Base-by-base conservation (phyloP, 2,797 vertebrate genomes). In the Lophius americanus region DNA sequence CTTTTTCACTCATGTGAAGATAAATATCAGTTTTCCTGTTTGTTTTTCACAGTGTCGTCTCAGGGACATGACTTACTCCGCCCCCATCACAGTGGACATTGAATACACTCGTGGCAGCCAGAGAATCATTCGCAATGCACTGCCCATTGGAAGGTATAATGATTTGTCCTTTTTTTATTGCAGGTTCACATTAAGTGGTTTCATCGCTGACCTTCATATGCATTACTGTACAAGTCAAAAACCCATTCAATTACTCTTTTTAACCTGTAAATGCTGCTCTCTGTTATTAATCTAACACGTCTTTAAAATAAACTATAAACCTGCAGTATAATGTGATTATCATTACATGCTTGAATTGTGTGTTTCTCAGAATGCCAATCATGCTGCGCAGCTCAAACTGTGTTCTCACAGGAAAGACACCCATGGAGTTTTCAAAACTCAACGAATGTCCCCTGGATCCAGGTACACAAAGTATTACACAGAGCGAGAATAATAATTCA, bases 51-150 rank as follows among this genome's bases (percentile, higher is more conserved):
- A 99, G 98, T 99, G 98, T 89, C 96, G 97, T 46, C 88, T 99
- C 75, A 92, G 98, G 77, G 98, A 99, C 86, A 99, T 99, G 98
- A 99, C 96, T 0, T 99, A 99, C 54, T 98, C 97, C 0, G 98
- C 97, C 0, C 95, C 97, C 0, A 99, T 99, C 71, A 99, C 98
- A 0, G 98, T 99, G 88, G 98, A 99, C 54, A 98, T 99, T 0
- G 98, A 99, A n/a, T 99, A 99, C 56, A 99, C 98, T 1, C 91
- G 98, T 7, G 98, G 98, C 52, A 98, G 96, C 86, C 98, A 99
- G 90, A 96, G 98, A 87, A 97, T 99, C 87, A 99, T 99, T 81
- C 96, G 98, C 32, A 99, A 98, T 23, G 97, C 97, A 0, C 85
- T 99, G 64, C 96, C 98, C 53, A 97, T 99, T 2, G 96, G 97